phyloP scores from a whole-genome alignment of 2,113 vertebrate species.

The Cnemophilus loriae region DNA sequence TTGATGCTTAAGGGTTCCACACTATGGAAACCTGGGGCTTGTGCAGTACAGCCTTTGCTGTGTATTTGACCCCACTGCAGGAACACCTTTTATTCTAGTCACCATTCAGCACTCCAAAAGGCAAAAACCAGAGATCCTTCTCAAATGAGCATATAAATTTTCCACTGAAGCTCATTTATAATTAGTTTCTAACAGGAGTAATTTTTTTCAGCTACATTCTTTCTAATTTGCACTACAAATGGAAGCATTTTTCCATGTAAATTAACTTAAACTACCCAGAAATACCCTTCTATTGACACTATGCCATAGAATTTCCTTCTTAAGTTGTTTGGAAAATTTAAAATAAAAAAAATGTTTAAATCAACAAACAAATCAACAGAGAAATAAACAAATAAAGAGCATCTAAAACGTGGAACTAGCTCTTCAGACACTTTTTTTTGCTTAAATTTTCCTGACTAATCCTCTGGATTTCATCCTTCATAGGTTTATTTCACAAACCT shows the following conservation, averaged over 20 bases:
- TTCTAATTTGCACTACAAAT: conserved; percentile 15
- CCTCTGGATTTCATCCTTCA: background rate
- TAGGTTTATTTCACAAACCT: background rate
- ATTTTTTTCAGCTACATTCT: conserved; percentile 14
- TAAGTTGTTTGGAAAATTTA: background rate
- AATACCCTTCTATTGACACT: background rate
- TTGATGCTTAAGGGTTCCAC: conserved; percentile 42
- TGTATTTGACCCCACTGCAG: conserved; percentile 46
- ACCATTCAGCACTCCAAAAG: conserved; percentile 51
- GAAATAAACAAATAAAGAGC: background rate
- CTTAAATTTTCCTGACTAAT: background rate
- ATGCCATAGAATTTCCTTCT: background rate
- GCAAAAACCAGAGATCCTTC: conserved; percentile 45
- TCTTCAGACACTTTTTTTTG: background rate
- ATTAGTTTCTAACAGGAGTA: conserved; percentile 38
- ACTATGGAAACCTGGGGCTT: background rate
- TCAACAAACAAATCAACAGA: background rate
- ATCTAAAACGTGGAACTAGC: background rate
- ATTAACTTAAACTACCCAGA: background rate
- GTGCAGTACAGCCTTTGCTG: background rate
- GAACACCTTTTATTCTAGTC: conserved; percentile 55
- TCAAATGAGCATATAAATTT: conserved; percentile 62
- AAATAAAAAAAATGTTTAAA: background rate
- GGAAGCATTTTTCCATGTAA: conserved; percentile 21
- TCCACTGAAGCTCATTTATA: conserved; percentile 54